A percentile compares a stretch with the other conserved stretches of the same genome.
These are phyloP conservation scores for Glomeris maerens DNA, from an alignment of 1,140 invertebrate genomes.

Conservation along the genomic window DNA sequence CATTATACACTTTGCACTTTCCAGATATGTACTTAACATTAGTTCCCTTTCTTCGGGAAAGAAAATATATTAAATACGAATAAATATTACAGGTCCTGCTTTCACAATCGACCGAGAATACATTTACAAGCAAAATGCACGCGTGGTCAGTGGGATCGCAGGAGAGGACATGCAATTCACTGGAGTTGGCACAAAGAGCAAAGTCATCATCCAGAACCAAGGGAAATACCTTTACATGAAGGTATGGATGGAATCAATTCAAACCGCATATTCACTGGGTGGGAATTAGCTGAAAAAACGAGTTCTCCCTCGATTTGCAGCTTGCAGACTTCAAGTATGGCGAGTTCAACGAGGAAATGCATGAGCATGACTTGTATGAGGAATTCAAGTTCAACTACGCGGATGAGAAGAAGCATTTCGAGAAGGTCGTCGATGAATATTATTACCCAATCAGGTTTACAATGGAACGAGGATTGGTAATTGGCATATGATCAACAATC, in stretches of 20 bases:
- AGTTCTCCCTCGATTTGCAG: not conserved
- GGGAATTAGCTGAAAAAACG: not conserved
- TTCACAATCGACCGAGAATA: conserved; percentile 1
- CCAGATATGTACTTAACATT: too few species aligned
- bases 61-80: too few species aligned
- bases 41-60: too few species aligned
- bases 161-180: not conserved
- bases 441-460: too few species aligned
- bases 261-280: not conserved
- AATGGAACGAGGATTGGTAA: too few species aligned
- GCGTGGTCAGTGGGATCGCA: not conserved
- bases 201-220: not conserved
- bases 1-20: too few species aligned
- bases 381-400: not conserved
- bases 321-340: not conserved
- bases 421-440: too few species aligned
- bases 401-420: not conserved
- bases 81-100: not conserved
- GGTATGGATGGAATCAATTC: not conserved
- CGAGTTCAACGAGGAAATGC: not conserved
- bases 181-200: not conserved
- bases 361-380: not conserved
- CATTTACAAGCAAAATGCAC: not conserved
- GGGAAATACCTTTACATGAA: not conserved
- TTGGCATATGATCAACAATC: too few species aligned